Conservation (phyloP, 2,888 invertebrate species). For the Andrena haemorrhoa region DNA sequence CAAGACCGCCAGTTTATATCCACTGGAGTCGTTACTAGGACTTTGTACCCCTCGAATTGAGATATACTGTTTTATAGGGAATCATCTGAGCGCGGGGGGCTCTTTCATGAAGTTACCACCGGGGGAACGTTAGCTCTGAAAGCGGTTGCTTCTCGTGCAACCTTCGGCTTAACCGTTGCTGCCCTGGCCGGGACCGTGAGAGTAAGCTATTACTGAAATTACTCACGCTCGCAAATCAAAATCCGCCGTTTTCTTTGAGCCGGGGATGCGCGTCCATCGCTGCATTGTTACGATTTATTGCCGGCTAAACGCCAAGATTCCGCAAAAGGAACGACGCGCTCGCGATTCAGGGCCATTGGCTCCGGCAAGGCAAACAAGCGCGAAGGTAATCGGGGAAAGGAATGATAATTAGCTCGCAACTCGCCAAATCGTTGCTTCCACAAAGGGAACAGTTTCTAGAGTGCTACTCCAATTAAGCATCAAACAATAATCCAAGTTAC, state of each 20-base stretch:
- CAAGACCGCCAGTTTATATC: slow-evolving; percentile 64
- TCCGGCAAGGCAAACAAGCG: slow-evolving; percentile 55
- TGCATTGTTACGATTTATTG: slow-evolving; percentile 72
- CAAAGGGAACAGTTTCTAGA: not conserved
- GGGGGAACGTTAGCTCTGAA: slow-evolving; percentile 73
- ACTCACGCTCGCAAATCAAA: slow-evolving; percentile 84
- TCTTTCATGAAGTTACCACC: slow-evolving; percentile 82
- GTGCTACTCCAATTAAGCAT: not conserved
- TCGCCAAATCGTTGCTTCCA: slow-evolving; percentile 21
- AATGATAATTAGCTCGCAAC: slow-evolving; percentile 53
- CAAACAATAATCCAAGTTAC: not conserved
- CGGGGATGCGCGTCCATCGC: slow-evolving; percentile 46
- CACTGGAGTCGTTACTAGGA: slow-evolving; percentile 33
- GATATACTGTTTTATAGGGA: slow-evolving; percentile 82
- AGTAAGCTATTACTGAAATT: slow-evolving; percentile 84
- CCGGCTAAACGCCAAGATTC: slow-evolving; percentile 67
- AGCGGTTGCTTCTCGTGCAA: slow-evolving; percentile 77
- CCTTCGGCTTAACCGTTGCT: slow-evolving; percentile 69
- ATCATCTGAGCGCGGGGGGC: slow-evolving; percentile 79
- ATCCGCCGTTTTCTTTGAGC: slow-evolving; percentile 77
- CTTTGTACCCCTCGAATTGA: slow-evolving; percentile 76
- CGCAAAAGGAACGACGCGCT: slow-evolving; percentile 51
- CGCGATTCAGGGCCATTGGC: slow-evolving; percentile 46
- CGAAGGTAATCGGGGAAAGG: slow-evolving; percentile 53
- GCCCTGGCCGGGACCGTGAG: slow-evolving; percentile 70